Conservation (phyloP, 2,113 vertebrate genomes). For the Melanostigma gelatinosum region DNA sequence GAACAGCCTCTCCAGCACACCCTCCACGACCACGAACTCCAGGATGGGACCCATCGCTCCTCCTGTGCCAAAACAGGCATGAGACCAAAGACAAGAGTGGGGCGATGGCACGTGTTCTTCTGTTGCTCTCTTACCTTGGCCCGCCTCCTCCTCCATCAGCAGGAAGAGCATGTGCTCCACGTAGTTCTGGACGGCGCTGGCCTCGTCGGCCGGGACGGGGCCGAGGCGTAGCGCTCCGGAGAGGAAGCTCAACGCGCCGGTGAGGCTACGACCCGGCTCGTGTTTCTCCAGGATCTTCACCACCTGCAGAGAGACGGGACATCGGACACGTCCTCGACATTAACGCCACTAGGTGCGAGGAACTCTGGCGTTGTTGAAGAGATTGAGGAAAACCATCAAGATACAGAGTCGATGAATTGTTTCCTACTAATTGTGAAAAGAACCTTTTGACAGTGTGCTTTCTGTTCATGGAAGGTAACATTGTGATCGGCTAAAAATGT, state of each 20-base stretch:
- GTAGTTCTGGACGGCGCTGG: constrained; percentile 97
- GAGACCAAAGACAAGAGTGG: rapidly evolving
- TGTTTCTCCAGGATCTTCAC: constrained; percentile 95
- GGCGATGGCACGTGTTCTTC: too few relatives aligned
- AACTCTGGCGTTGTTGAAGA: too few relatives aligned
- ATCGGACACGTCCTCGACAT: too few relatives aligned
- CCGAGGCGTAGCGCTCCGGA: constrained; percentile 70
- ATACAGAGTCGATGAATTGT: too few relatives aligned
- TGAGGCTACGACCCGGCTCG: constrained; percentile 83
- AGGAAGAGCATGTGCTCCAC: constrained; percentile 98
- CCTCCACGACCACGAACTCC: constrained; percentile 96
- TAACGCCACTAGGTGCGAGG: too few relatives aligned
- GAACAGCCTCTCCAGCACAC: constrained; percentile 97
- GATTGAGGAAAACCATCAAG: too few relatives aligned
- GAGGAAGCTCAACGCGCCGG: constrained; percentile 59
- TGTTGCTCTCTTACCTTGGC: constrained; percentile 73
- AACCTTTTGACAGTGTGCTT: too few relatives aligned
- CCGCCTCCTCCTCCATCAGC: constrained; percentile 92
- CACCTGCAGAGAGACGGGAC: constrained; percentile 80
- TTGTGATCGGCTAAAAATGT: too few relatives aligned
- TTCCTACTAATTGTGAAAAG: too few relatives aligned
- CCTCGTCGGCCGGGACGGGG: constrained; percentile 89
- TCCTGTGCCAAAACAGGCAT: constrained; percentile 49
- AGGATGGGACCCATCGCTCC: constrained; percentile 95
- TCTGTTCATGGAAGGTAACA: too few relatives aligned